Conservation (phyloP, 2,113 vertebrate species). For the Oreamnos americanus region DNA sequence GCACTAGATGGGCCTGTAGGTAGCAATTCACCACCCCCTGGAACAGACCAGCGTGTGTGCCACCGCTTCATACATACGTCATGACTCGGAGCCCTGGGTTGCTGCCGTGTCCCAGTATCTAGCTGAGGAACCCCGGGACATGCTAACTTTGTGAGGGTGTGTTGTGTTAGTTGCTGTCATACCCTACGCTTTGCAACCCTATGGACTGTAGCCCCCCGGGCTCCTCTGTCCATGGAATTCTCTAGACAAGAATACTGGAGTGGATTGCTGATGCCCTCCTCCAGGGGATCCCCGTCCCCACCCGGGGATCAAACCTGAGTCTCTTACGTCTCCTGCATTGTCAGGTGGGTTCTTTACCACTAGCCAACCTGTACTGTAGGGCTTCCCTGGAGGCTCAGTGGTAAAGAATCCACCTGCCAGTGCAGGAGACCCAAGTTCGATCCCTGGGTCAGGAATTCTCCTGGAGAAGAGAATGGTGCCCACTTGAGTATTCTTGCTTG, state of each 20-base stretch:
- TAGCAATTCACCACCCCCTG: background rate
- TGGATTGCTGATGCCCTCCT: background rate
- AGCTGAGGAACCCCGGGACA: background rate
- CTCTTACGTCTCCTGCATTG: background rate
- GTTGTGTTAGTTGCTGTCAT: background rate
- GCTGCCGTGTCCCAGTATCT: background rate
- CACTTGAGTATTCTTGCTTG: background rate
- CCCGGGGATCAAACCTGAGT: background rate
- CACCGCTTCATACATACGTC: rapidly evolving
- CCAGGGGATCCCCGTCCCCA: background rate
- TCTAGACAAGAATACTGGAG: background rate
- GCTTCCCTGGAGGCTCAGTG: background rate
- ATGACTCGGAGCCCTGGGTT: background rate
- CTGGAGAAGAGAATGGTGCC: background rate
- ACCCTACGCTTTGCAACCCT: background rate
- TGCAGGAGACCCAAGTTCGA: background rate
- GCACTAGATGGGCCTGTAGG: background rate
- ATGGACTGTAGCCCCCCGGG: background rate
- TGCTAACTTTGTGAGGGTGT: background rate
- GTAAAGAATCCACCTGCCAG: background rate
- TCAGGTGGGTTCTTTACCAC: background rate
- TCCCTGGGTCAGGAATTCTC: background rate
- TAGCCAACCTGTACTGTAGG: rapidly evolving
- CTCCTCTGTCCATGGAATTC: background rate
- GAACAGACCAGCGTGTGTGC: rapidly evolving